These are phyloP conservation scores for Petrocephalus zakoni DNA, from an alignment of 2,113 vertebrate species.

Conservation along the genomic window DNA sequence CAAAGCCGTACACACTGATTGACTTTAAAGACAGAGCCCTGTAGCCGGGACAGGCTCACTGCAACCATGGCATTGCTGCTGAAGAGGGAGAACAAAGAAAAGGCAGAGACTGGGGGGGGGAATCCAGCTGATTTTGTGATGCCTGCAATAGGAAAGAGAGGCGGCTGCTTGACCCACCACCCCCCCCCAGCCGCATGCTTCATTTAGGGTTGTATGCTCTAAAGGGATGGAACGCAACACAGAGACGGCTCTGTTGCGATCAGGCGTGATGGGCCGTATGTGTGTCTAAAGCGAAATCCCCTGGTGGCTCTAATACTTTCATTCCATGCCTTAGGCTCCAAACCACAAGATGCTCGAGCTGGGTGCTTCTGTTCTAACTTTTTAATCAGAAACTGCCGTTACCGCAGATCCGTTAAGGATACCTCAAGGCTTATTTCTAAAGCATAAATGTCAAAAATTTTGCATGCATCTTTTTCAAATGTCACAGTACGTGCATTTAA, in stretches of 20 bases:
- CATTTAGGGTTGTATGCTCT: neutral
- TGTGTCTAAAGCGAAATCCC: neutral
- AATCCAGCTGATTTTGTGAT: neutral
- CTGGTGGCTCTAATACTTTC: neutral
- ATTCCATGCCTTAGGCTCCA: neutral
- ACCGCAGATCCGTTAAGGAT: neutral
- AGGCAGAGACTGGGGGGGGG: constrained; percentile 26
- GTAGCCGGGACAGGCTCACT: constrained; percentile 54
- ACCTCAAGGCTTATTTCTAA: neutral
- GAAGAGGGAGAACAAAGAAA: constrained; percentile 24
- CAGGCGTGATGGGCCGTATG: neutral
- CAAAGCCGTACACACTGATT: constrained; percentile 60
- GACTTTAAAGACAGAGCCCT: constrained; percentile 59
- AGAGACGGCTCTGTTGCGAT: too few relatives aligned
- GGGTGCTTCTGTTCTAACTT: neutral
- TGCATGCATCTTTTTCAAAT: neutral
- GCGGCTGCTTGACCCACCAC: neutral
- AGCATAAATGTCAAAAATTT: constrained; percentile 2
- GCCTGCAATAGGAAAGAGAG: neutral
- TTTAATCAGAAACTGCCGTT: neutral
- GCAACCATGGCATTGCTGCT: constrained; percentile 49
- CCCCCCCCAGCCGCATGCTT: neutral
- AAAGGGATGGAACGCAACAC: neutral
- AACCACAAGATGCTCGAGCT: neutral
- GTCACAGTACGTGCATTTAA: neutral